Conservation (phyloP, 2,113 vertebrate genomes). For the Megaceryle torquata region DNA sequence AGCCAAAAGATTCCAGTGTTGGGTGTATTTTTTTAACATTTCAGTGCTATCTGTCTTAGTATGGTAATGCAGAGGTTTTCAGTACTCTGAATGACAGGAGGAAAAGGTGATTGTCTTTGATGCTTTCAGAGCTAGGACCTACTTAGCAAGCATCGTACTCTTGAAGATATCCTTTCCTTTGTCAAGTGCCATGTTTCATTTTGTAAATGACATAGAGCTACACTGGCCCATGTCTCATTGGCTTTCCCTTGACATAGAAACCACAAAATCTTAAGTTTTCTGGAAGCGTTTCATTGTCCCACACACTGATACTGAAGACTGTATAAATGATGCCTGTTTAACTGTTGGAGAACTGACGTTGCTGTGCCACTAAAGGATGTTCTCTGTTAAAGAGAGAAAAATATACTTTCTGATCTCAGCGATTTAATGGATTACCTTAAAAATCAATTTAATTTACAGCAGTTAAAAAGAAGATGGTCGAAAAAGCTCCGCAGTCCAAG, state of each 20-base stretch:
- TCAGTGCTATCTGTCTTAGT: background rate
- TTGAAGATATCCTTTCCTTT: background rate
- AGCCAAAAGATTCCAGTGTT: background rate
- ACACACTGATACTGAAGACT: background rate
- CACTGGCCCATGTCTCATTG: background rate
- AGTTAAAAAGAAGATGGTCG: background rate
- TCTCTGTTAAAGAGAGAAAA: background rate
- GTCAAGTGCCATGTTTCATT: constrained; percentile 23
- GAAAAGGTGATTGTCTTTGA: background rate
- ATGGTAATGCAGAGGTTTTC: background rate
- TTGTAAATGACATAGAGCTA: background rate
- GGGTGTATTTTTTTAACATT: background rate
- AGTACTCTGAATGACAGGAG: background rate
- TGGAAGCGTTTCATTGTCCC: background rate
- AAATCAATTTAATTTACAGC: background rate
- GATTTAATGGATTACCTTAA: background rate
- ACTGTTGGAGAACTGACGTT: background rate
- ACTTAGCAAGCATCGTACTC: background rate
- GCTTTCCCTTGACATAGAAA: constrained; percentile 20
- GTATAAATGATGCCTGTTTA: background rate
- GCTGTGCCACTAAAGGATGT: background rate
- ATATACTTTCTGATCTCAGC: background rate
- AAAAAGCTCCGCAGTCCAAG: background rate
- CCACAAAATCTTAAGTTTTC: background rate
- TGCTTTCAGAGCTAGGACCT: background rate